These are phyloP conservation scores for Apogon hyalosoma DNA, from an alignment of 2,797 vertebrate species.

Conservation along the genomic window DNA sequence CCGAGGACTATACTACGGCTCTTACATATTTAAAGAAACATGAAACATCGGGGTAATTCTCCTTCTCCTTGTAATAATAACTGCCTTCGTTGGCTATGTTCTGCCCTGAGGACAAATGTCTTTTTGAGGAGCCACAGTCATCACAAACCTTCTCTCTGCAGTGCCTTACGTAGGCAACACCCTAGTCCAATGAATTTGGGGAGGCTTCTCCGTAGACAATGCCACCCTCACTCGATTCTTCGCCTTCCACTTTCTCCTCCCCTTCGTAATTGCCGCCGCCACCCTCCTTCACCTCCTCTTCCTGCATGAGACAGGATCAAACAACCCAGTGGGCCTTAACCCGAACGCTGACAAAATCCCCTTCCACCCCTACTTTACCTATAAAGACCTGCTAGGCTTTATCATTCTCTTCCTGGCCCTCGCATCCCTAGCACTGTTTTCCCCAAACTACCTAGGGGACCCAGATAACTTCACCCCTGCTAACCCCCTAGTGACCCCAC, in stretches of 20 bases:
- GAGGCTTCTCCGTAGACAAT: conserved; percentile 70
- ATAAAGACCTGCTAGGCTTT: conserved; percentile 53
- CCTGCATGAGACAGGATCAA: conserved; percentile 55
- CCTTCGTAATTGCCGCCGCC: not conserved
- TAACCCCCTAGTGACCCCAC: conserved; percentile 26
- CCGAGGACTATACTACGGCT: conserved; percentile 45
- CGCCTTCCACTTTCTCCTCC: conserved; percentile 51
- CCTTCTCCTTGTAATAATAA: conserved; percentile 23
- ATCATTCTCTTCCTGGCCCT: rapidly evolving
- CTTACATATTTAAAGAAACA: conserved; percentile 55
- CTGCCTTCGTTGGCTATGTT: conserved; percentile 67
- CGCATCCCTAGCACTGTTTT: rapidly evolving
- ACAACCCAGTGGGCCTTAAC: conserved; percentile 33
- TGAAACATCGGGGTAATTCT: conserved; percentile 57
- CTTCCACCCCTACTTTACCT: conserved; percentile 64
- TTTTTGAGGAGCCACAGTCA: conserved; percentile 67
- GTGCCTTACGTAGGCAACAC: not conserved
- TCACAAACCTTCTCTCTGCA: conserved; percentile 50
- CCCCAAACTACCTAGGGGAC: conserved; percentile 40
- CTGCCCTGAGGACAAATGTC: conserved; percentile 70
- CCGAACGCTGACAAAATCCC: conserved; percentile 57
- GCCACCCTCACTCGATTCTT: conserved; percentile 69
- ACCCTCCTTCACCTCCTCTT: conserved; percentile 16
- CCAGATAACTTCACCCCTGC: conserved; percentile 75
- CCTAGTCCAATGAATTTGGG: conserved; percentile 54